These are phyloP conservation scores for Acrocephalus kingi DNA, from an alignment of 2,113 vertebrate genomes.

Conservation along the genomic window DNA sequence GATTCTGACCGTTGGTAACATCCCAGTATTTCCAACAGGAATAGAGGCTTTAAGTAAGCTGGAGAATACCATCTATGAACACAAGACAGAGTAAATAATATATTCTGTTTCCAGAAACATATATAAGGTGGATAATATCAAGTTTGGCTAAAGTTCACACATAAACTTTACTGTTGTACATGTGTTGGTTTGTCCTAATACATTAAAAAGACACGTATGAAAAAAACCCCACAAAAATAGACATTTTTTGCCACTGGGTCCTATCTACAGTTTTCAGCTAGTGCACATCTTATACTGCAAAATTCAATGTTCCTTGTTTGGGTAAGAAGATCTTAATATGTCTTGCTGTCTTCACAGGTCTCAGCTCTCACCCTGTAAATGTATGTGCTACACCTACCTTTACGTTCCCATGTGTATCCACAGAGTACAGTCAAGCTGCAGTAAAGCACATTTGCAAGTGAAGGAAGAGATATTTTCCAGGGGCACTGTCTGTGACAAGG, in stretches of 20 bases:
- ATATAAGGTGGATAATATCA: not conserved
- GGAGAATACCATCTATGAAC: not conserved
- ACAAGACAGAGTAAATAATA: not conserved
- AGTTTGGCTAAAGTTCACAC: not conserved
- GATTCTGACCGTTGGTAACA: not conserved
- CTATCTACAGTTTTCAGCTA: not conserved
- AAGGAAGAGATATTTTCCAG: not conserved
- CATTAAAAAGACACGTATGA: not conserved
- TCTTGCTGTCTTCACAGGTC: not conserved
- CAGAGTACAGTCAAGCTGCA: not conserved
- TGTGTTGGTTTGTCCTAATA: not conserved
- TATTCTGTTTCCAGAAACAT: not conserved
- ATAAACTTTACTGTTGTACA: not conserved
- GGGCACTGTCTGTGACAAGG: not conserved
- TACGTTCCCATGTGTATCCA: not conserved
- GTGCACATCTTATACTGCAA: not conserved
- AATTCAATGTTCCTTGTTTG: not conserved
- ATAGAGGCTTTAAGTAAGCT: not conserved
- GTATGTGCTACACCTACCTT: not conserved
- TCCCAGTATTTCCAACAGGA: not conserved
- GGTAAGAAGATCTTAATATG: not conserved
- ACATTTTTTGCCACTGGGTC: not conserved
- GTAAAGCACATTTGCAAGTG: not conserved
- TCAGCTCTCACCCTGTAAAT: not conserved
- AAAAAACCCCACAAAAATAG: fast-evolving